phyloP scores from a whole-genome alignment of 2,888 invertebrate species.

The Aleiodes leptofemur region DNA sequence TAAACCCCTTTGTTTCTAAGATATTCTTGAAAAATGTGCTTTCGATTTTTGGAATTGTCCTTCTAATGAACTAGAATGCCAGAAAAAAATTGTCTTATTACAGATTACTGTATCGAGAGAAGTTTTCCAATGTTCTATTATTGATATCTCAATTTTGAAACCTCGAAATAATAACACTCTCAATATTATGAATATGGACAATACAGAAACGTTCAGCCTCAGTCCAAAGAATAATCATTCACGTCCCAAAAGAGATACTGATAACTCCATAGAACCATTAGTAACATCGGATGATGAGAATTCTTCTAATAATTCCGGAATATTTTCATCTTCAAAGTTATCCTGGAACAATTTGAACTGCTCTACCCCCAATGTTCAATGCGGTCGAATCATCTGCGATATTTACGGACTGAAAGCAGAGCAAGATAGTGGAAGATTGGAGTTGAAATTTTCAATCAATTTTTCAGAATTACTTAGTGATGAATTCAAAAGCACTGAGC shows the following conservation, averaged over 20 bases:
- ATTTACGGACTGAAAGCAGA: conserved; percentile 55
- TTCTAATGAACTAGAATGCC: not conserved
- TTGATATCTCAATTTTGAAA: conserved; percentile 34
- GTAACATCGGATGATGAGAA: not conserved
- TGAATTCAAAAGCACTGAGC: conserved; percentile 40
- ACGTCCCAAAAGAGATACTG: conserved; percentile 40
- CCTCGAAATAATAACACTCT: not conserved
- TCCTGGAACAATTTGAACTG: conserved; percentile 59
- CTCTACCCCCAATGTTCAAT: conserved; percentile 54
- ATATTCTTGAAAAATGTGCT: no score
- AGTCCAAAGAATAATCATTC: conserved; percentile 32
- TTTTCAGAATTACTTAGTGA: conserved; percentile 54
- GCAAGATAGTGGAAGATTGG: conserved; percentile 58
- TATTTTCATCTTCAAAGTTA: not conserved
- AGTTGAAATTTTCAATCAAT: conserved; percentile 57
- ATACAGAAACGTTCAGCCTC: conserved; percentile 28
- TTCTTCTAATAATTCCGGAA: not conserved
- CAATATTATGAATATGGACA: not conserved
- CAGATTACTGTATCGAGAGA: conserved; percentile 58
- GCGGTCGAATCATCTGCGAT: conserved; percentile 58
- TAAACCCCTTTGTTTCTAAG: no score
- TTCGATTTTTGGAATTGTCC: no score
- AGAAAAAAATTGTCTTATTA: not conserved
- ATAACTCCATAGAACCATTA: conserved; percentile 12
- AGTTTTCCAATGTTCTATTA: conserved; percentile 55